Base-by-base conservation (phyloP, 2,888 invertebrate genomes). In the Stramonita haemastoma region DNA sequence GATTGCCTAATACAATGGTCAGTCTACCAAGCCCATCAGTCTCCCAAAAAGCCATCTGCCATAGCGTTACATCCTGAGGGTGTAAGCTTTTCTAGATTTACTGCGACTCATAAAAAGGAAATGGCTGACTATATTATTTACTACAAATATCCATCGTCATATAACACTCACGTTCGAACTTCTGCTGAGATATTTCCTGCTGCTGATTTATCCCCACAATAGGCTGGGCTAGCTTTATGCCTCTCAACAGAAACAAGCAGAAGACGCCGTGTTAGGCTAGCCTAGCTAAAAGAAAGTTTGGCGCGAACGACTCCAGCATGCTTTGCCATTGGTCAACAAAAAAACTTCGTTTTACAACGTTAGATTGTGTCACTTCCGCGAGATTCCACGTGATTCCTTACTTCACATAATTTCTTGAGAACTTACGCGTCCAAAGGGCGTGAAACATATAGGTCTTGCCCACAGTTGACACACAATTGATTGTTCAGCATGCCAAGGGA, bases 401-500 rank as follows among this genome's bases (percentile, higher is more conserved):
- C 81, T 66, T 66, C 79, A 22, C 81, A 83, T 83, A 83, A 83
- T 83, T 83, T 83, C 17, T 29, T 32, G 34, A 32, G 79, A 8
- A 34, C 19, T 26, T 83, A 4, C 19, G 29, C 81, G 26, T 26
- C 46, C 5, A 26, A 86, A 86, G 29, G 66, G 29, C 86, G 86
- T 86, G 32, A 32, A 66, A 86, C 29, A n/a, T 5, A 17, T 34
- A 11, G 26, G 11, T 29, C 11, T n/a, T 15, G 56, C n/a, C n/a
- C n/a, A 32, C 34, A 66, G 19, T 70, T 34, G 46, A 83, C 5
- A 36, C 6, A 22, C 8, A 36, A 46, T 26, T 46, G 46, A 34
- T 83, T 66, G 22, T 29, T 60, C 84, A 85, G 22, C n/a, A 89
- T 89, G 89, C 89, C 89, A 0, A 89, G 85, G 29, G 89, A 85